These are phyloP conservation scores for Tribolium madens DNA, from an alignment of 1,140 invertebrate genomes.

Conservation along the genomic window DNA sequence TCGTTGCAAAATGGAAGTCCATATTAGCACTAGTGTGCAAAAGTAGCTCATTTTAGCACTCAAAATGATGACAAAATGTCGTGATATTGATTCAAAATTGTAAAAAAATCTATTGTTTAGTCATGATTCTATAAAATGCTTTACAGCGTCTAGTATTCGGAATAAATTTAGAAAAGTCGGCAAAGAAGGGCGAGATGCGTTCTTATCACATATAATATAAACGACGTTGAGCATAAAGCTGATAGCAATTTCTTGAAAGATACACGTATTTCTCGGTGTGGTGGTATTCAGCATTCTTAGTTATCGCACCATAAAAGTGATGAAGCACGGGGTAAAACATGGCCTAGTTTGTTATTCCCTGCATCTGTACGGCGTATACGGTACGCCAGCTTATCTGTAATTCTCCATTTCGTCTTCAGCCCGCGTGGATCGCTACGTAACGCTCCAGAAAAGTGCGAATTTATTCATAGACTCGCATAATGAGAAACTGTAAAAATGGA, in stretches of 20 bases:
- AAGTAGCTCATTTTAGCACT: too few relatives aligned
- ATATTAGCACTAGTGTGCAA: too few relatives aligned
- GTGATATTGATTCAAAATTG: too few relatives aligned
- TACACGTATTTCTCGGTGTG: constrained; percentile 38
- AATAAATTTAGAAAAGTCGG: constrained; percentile 15
- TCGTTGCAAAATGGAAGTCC: too few relatives aligned
- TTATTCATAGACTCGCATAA: constrained; percentile 69
- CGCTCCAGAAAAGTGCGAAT: constrained; percentile 66
- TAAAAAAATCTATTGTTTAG: not conserved
- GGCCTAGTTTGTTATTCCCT: constrained; percentile 63
- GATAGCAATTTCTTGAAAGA: constrained; percentile 47
- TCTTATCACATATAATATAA: constrained; percentile 49
- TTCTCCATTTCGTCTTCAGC: constrained; percentile 60
- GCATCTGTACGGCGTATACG: constrained; percentile 55
- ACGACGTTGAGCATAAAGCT: constrained; percentile 44
- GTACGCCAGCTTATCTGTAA: constrained; percentile 63
- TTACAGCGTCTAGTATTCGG: constrained; percentile 7
- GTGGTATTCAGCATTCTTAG: constrained; percentile 42
- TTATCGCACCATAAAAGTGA: constrained; percentile 58
- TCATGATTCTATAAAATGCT: not conserved
- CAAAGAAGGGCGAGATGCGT: not conserved
- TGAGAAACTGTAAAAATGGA: constrained; percentile 70
- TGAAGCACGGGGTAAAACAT: constrained; percentile 59
- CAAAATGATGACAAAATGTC: too few relatives aligned
- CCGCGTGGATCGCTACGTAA: constrained; percentile 56